These are phyloP conservation scores for Aplodontia rufa DNA, from an alignment of 2,113 vertebrate genomes.

Conservation along the genomic window DNA sequence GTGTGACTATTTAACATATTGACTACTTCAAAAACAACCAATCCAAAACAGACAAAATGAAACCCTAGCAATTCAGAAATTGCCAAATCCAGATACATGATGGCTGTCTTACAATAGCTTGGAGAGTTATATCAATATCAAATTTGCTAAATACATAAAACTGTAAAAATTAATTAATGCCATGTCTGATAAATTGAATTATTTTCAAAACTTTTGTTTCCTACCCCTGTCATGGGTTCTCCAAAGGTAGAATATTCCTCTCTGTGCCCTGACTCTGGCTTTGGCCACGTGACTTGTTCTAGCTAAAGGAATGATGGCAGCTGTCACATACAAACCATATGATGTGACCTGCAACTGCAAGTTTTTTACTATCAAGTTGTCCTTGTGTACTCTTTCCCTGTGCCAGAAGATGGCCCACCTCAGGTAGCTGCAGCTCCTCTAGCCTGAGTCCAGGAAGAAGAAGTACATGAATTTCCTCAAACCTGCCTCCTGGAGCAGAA, in stretches of 20 bases:
- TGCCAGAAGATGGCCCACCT: not conserved
- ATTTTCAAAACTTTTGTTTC: not conserved
- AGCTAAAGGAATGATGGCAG: not conserved
- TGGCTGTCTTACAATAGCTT: not conserved
- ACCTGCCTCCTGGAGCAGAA: not conserved
- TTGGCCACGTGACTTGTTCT: not conserved
- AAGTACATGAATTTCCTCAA: rapidly evolving
- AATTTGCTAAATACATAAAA: not conserved
- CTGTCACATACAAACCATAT: not conserved
- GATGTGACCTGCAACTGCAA: not conserved
- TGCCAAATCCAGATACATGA: not conserved
- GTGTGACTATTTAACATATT: not conserved
- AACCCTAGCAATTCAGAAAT: not conserved
- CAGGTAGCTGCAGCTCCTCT: not conserved
- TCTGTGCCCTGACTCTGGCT: not conserved
- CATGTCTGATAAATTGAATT: not conserved
- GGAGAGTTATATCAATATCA: not conserved
- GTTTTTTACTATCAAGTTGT: not conserved
- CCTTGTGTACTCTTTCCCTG: not conserved
- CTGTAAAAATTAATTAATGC: not conserved
- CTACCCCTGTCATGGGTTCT: not conserved
- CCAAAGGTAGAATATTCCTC: not conserved
- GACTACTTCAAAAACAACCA: not conserved
- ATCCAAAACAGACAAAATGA: not conserved
- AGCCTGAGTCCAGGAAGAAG: not conserved